These are phyloP conservation scores for Andricus grossulariae DNA, from an alignment of 1,140 invertebrate genomes.

Conservation along the genomic window DNA sequence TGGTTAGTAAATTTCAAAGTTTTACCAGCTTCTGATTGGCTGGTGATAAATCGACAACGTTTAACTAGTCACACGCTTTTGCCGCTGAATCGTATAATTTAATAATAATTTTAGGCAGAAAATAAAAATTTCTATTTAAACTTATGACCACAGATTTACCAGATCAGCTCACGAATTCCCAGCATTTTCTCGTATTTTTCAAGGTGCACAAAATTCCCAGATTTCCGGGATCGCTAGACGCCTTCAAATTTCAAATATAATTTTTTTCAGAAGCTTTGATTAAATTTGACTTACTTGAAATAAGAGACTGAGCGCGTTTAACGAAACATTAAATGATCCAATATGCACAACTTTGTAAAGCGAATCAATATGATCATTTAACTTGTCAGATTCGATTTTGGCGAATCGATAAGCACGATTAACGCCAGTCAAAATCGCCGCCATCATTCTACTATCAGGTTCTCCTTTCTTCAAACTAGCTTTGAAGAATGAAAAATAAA, in stretches of 20 bases:
- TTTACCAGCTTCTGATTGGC: too few species aligned
- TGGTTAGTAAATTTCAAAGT: too few species aligned
- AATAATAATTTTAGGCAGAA: too few species aligned
- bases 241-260: neutral
- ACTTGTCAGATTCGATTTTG: slow-evolving; percentile 77
- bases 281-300: slow-evolving; percentile 82
- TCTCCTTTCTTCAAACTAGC: slow-evolving; percentile 93
- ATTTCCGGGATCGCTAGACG: too few species aligned
- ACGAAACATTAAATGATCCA: slow-evolving; percentile 86
- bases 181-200: too few species aligned
- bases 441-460: slow-evolving; percentile 94
- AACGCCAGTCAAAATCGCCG: slow-evolving; percentile 90
- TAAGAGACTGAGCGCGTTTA: slow-evolving; percentile 92
- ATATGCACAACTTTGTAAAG: slow-evolving; percentile 94
- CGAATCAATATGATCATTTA: slow-evolving; percentile 86
- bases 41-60: too few species aligned
- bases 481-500: slow-evolving; percentile 98
- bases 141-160: too few species aligned
- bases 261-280: slow-evolving; percentile 18
- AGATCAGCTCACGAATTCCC: too few species aligned
- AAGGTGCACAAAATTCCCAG: too few species aligned
- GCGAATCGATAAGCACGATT: slow-evolving; percentile 91
- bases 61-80: too few species aligned
- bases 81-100: too few species aligned
- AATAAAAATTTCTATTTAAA: too few species aligned